Evolutionary conservation across 2,888 invertebrate species (phyloP).

Genomic region (Cyclophora albipunctata): DNA sequence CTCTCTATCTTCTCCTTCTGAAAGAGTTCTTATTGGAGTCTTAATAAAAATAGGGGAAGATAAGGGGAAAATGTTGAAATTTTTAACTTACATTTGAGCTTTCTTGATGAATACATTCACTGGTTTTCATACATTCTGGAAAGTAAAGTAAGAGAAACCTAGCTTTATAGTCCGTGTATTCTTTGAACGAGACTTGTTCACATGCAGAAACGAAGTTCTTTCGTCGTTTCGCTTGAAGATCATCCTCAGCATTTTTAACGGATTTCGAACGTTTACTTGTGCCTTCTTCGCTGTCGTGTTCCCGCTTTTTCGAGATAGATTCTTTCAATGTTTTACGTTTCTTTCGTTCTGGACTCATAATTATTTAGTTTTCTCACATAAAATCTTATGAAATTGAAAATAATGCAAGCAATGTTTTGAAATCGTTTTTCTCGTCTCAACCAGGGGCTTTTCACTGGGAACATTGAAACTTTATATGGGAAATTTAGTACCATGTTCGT

Average conservation of each 20-base stretch:
- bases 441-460: no score
- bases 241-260: conserved; percentile 25
- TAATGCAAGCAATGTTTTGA: no score
- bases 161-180: conserved; percentile 41
- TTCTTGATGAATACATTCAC: conserved; percentile 38
- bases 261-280: conserved; percentile 33
- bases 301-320: conserved; percentile 22
- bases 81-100: conserved; percentile 28
- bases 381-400: no score
- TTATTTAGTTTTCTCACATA: background rate
- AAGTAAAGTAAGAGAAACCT: conserved; percentile 43
- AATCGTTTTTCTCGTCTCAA: no score
- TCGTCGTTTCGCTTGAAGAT: conserved; percentile 34
- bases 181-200: conserved; percentile 46
- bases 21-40: no score
- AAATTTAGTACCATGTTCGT: no score
- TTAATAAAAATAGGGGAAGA: no score
- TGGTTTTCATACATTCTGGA: conserved; percentile 40
- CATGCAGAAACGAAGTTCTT: conserved; percentile 59
- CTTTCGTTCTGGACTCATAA: conserved; percentile 43
- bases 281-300: conserved; percentile 19
- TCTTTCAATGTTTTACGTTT: conserved; percentile 24
- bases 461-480: no score
- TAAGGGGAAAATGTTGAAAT: no score
- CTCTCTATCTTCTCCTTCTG: no score